Conservation (phyloP, 1,140 invertebrate genomes). For the Oryzaephilus surinamensis region DNA sequence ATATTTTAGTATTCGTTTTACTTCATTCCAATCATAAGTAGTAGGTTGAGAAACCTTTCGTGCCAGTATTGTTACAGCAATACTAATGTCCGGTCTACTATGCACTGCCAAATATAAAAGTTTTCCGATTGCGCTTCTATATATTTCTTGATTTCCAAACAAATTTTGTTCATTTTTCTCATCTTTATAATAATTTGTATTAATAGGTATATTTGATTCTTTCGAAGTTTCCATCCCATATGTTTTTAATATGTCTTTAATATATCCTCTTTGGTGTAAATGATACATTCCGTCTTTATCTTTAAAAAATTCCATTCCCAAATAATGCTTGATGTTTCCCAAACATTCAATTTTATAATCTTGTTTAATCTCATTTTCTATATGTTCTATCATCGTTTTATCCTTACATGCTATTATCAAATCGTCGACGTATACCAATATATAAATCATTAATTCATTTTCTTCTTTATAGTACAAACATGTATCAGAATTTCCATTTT, state of each 20-base stretch:
- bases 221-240: conserved; percentile 9
- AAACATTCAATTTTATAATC: conserved; percentile 12
- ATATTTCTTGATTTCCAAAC: too few relatives aligned
- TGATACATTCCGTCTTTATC: conserved; percentile 2
- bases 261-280: conserved; percentile 10
- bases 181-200: conserved; percentile 2
- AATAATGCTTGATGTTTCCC: conserved; percentile 5
- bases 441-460: conserved; percentile 3
- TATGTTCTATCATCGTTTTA: conserved; percentile 5
- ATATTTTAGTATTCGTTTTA: conserved; percentile 34
- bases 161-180: background rate
- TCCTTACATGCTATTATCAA: conserved; percentile 13
- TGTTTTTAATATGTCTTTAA: conserved; percentile 8
- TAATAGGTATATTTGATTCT: background rate
- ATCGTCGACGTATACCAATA: conserved; percentile 27
- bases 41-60: conserved; percentile 20
- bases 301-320: conserved; percentile 13
- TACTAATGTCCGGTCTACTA: conserved; percentile 37
- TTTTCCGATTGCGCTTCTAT: conserved; percentile 31
- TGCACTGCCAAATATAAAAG: conserved; percentile 32
- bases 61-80: conserved; percentile 28
- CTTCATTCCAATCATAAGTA: conserved; percentile 26
- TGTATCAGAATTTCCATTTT: conserved; percentile 17
- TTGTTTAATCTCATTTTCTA: conserved; percentile 5
- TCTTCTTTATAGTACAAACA: conserved; percentile 20